Base-by-base conservation (phyloP, 2,888 invertebrate species). In the Cheilosia soror region DNA sequence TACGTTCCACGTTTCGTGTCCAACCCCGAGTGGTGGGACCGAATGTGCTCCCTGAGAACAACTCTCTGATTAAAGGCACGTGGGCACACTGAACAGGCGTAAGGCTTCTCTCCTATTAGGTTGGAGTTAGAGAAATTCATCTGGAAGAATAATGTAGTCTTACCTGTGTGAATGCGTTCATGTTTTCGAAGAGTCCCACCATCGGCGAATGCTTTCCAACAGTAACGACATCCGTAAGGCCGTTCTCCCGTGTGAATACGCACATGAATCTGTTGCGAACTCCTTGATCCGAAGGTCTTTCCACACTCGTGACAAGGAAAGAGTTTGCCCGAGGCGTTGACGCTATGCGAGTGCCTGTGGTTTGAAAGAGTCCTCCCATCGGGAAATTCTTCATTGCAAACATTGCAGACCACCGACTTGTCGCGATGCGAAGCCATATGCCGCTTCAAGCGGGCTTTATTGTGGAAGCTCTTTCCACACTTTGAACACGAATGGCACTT, bases 191-290 rank as follows among this genome's bases (percentile, higher is more conserved):
- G 91, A 1, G 97, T 97, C 29, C 97, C 97, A 47, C 97, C 97
- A 90, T 97, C 97, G 0, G 97, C 97, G 90, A 97, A 97, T 0
- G 97, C 97, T 90, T 97, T 97, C 96, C 96, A 96, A 90, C 97
- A 97, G 92, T 95, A 97, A 9, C 96, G 94, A 90, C 97, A 97
- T 0, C 96, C 96, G 89, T 97, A 97, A 0, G 97, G 97, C 47
- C 96, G 93, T 90, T 97, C 97, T 4, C 92, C 96, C 0, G 97
- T 97, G 90, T 97, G 97, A 87, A 97, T 97, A 57, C 97, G 94
- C 63, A 97, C 95, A 91, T 97, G 97, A 88, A 97, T 97, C 92
- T 97, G 97, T 89, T 96, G 96, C 0, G 96, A 96, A 89, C 96
- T 96, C 11, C 96, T 94, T 15, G 97, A 97, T 0, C 97, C 97